Evolutionary conservation across 2,888 invertebrate species (phyloP), one percentile per base, ranked within the genome.

Genomic region (Scaptodrosophila latifasciaeformis): DNA sequence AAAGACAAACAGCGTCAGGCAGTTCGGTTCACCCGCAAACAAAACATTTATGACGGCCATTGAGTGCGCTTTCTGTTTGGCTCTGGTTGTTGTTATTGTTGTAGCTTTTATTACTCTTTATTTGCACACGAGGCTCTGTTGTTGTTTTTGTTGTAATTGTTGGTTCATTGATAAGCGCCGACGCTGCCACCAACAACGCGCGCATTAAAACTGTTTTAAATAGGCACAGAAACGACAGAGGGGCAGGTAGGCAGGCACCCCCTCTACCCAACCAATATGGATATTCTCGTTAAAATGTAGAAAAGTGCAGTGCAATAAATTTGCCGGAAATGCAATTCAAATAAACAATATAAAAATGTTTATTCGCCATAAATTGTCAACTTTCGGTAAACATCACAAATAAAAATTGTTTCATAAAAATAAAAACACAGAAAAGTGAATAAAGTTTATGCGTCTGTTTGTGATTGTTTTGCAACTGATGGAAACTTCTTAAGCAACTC

Each of bases 251-350:
- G n/a, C n/a, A n/a, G n/a, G n/a, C n/a, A n/a, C n/a, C n/a, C n/a
- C n/a, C n/a, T n/a, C n/a, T n/a, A n/a, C n/a, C n/a, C n/a, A n/a
- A n/a, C n/a, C n/a, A n/a, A n/a, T n/a, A n/a, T n/a, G n/a, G n/a
- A n/a, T n/a, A n/a, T n/a, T 42, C 13, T 24, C 10, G 37, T 17
- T 37, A 43, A 43, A 50, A 29, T 59, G 51, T 49, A n/a, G n/a
- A n/a, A n/a, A 72, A 72, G 61, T 59, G 56, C 70, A 62, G 44
- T 61, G 59, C 70, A 45, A 61, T 77, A 66, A 70, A 74, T 74
- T 62, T 74, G 65, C 75, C 65, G 75, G 65, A 77, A 72, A 62
- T 67, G 70, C 67, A 57, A n/a, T n/a, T n/a, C n/a, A n/a, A n/a
- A n/a, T n/a, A n/a, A n/a, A n/a, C n/a, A n/a, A 65, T 77, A 67